Evolutionary conservation across 2,113 vertebrate genomes (phyloP), one percentile per base, ranked within the genome.

Genomic region (Vimba vimba): DNA sequence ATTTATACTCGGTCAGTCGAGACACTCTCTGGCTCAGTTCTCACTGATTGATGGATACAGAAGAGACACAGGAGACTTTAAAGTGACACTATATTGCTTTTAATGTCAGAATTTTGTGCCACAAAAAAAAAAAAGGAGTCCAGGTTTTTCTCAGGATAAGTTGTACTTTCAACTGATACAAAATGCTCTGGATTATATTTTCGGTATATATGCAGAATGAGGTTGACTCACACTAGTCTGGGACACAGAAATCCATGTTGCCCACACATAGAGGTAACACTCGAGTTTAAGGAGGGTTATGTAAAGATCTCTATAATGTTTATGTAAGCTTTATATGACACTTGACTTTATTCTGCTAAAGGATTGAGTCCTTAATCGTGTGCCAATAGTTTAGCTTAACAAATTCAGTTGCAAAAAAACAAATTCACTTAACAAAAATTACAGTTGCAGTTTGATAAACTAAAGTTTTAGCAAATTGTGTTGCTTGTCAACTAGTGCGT

Each of bases 241-340:
- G 68, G 68, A 87, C 86, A 62, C 66, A 85, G 36, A 78, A 81
- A 81, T 59, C 77, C 25, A 19, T 55, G 52, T 71, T 62, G 45
- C 85, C 78, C 80, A 83, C 80, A 79, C 66, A 74, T 62, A 75
- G 33, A 75, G 68, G 66, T 73, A 73, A 87, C 78, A 62, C 57
- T 86, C 19, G 13, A 83, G 73, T 50, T 50, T 36, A 64, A 74
- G 43, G 68, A 81, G 69, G 69, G 45, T 87, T 85, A 83, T 52
- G 21, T 71, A 86, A 84, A 84, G 43, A 62, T 52, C 74, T 86
- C 60, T 82, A 68, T 64, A 62, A 86, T 82, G 43, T 84, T 79
- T 88, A 83, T 78, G 80, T 79, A 78, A 76, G 71, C 78, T 64
- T 78, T 60, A 64, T 57, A 39, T 19, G 21, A 60, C 73, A 55